Base-by-base conservation (phyloP, 2,888 invertebrate genomes). In the Heliconius aoede region DNA sequence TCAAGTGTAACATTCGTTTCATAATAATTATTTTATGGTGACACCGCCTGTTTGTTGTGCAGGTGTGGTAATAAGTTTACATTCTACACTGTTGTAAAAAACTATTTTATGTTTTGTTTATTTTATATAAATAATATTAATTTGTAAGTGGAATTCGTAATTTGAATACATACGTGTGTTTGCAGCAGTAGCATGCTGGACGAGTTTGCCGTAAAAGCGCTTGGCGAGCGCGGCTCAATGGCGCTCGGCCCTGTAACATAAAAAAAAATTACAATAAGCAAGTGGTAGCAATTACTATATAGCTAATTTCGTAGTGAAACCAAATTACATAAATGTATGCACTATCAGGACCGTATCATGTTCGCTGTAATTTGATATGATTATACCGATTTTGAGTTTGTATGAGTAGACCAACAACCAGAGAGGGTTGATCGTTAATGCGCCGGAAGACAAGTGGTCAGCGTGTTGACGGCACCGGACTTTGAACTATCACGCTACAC, bases 141-240 rank as follows among this genome's bases (percentile, higher is more conserved):
- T 40, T 18, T 28, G 26, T 26, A 13, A 68, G 2, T 28, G 26
- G 18, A 46, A 40, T 36, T 9, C 8, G 7, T 46, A 21, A 26
- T 72, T 40, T 24, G 67, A 7, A 62, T 73, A 92, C 95, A 95
- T 91, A 98, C 98, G 96, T 97, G 98, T 95, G 98, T 97, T 95
- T 98, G 98, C 96, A 98, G 96, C 93, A 98, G 97, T 96, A 98
- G 97, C 98, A 98, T 98, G 96, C 97, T 98, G 97, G 98, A 95
- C 88, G 95, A 94, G 89, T 94, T 95, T 86, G 95, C 90, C 88
- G 95, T 85, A 84, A 90, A 93, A 85, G 95, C 91, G 94, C 94
- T 90, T 95, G 95, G 94, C 91, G 94, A 94, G 92, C 94, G 94
- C 92, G 94, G 91, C 88, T 92, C 94, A 88, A 91, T 86, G 87